Evolutionary conservation across 1,140 invertebrate species (phyloP), one percentile per base, ranked within the genome.

Genomic region (Euura lappo): DNA sequence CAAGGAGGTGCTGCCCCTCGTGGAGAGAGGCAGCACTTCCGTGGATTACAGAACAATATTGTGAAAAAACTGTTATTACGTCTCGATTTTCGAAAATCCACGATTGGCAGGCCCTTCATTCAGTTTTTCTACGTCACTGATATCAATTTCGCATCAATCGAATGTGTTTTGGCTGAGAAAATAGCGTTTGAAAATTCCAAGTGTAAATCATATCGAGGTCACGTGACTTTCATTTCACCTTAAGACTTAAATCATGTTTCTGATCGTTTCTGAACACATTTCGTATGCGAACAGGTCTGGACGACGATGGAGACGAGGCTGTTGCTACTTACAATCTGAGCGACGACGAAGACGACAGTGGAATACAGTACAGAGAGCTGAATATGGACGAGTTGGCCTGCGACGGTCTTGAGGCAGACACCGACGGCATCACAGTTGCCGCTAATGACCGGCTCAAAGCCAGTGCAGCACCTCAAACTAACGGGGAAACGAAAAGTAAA

Each of bases 321-420:
- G 85, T 91, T 76, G 84, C 84, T 73, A 83, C 77, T 78, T 88
- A 88, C 73, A 79, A 78, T 68, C 82, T 81, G 1, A 90, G 91
- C 64, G 91, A 92, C 7, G 92, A 93, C n/a, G 91, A 91, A n/a
- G 91, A 93, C 67, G 87, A 86, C 71, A 88, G 88, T 44, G 83
- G 89, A 67, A 73, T 88, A 44, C 87, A 93, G 83, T 96, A 95
- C 80, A 91, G 92, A 76, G 94, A 95, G 85, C 90, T 95, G 72
- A 90, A 94, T 79, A 87, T 94, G 78, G 92, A 94, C 72, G 86
- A 90, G 69, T 87, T 96, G 45, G 92, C 89, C 51, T 82, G 92
- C 78, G 94, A 95, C 83, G 93, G 91, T 65, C 89, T 89, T 71
- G 94, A 96, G 89, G 92, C 92, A 6, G 89, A 91, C 78, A 86